Evolutionary conservation across 2,888 invertebrate genomes (phyloP).

Genomic region (Drosophila trichaetosa): DNA sequence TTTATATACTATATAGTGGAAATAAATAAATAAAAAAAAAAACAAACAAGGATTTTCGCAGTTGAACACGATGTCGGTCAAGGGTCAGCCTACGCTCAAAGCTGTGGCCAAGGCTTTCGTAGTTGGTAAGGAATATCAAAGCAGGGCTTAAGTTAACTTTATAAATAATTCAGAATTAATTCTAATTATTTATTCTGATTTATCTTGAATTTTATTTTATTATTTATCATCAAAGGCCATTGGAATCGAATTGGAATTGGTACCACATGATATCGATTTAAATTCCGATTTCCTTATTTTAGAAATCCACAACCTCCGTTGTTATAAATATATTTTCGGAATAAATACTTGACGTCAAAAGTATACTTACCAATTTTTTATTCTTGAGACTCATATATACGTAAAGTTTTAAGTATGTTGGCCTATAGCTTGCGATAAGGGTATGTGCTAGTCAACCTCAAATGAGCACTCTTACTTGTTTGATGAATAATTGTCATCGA

Average conservation of each 20-base stretch:
- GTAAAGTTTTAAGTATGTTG: too few relatives aligned
- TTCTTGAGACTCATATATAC: too few relatives aligned
- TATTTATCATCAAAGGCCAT: too few relatives aligned
- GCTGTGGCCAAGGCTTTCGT: conserved; percentile 54
- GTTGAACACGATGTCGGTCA: conserved; percentile 37
- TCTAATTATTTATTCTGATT: neutral
- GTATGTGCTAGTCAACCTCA: neutral
- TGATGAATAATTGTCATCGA: neutral
- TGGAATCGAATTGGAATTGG: neutral
- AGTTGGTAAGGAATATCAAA: conserved; percentile 40
- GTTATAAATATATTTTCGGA: neutral
- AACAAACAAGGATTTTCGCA: neutral
- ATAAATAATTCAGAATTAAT: neutral
- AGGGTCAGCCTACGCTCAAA: conserved; percentile 43
- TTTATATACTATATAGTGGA: neutral
- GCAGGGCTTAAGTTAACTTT: neutral
- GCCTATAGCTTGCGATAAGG: neutral
- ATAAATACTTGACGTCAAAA: neutral
- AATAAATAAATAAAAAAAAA: neutral
- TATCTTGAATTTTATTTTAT: neutral
- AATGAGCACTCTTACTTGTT: neutral
- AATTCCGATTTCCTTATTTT: neutral
- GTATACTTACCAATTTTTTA: neutral
- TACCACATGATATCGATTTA: neutral
- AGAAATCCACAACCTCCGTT: too few relatives aligned